These are phyloP conservation scores for Taenaris catops DNA, from an alignment of 2,888 invertebrate genomes.

Conservation along the genomic window DNA sequence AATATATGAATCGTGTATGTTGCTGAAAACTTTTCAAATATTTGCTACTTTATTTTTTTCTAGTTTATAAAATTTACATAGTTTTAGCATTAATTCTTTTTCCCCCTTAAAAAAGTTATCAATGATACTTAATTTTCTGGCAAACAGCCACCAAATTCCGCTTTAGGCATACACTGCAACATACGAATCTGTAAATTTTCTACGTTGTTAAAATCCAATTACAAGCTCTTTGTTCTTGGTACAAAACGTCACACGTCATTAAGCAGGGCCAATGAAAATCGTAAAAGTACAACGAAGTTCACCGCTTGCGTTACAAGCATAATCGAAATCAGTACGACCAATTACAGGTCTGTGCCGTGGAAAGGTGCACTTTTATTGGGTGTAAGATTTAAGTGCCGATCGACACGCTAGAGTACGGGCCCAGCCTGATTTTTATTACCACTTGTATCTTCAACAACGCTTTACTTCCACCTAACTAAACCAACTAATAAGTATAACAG, in stretches of 20 bases:
- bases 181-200: constrained; percentile 35
- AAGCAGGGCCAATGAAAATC: constrained; percentile 71
- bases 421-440: constrained; percentile 66
- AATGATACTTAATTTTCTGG: neutral
- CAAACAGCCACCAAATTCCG: constrained; percentile 1
- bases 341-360: constrained; percentile 60
- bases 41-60: too few relatives aligned
- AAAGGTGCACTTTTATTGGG: constrained; percentile 74
- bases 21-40: constrained; percentile 2
- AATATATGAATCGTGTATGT: constrained; percentile 1
- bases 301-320: constrained; percentile 41
- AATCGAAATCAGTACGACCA: constrained; percentile 64
- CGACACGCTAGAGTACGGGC: constrained; percentile 58
- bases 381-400: constrained; percentile 76
- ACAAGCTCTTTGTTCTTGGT: constrained; percentile 62
- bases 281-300: constrained; percentile 59
- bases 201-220: constrained; percentile 65
- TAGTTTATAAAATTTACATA: too few relatives aligned
- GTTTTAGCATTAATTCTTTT: too few relatives aligned
- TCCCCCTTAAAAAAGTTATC: neutral
- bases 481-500: too few relatives aligned
- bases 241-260: constrained; percentile 69
- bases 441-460: constrained; percentile 12
- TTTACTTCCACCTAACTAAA: neutral
- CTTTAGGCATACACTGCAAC: too few relatives aligned